Evolutionary conservation across 1,140 invertebrate genomes (phyloP), one percentile per base, ranked within the genome.

Genomic region (Lepidurus packardi): DNA sequence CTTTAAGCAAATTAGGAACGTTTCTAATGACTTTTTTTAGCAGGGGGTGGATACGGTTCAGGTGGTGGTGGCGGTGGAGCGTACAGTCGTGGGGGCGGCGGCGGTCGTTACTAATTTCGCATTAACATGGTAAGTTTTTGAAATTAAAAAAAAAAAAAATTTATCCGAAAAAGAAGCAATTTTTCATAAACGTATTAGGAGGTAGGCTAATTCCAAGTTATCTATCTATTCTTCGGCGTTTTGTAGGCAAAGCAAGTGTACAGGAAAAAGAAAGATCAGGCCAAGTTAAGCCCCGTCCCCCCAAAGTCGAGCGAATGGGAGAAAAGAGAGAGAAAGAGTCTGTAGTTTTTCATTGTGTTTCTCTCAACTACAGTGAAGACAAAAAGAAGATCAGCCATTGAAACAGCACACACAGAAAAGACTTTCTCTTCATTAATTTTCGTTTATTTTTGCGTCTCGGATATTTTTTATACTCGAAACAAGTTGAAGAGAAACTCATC

Each of bases 11-110:
- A 9, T 65, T 65, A 65, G 13, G 53, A 65, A 11, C 21, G n/a
- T n/a, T 65, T 7, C 21, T 65, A 21, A 65, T 65, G 53, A 65
- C 16, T 65, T 65, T 16, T 16, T n/a, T 65, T 65, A 65, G 53
- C 53, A 65, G 53, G 53, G n/a, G 53, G 53, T 65, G 53, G 53
- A 65, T 65, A 65, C n/a, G 53, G 53, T 65, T 34, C 24, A 5
- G 16, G 75, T n/a, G 41, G 75, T 21, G 75, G 75, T 16, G 75
- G 75, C 43, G 43, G 43, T 24, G 75, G 75, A n/a, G 75, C 34
- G 13, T 41, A 47, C 43, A 45, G 44, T 43, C 43, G 75, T 45
- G 75, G 34, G 5, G 75, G 75, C 75, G 47, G 74, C 25, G 43
- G 43, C 3, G 34, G 75, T 21, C 42, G 42, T 77, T 77, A 77